Evolutionary conservation across 2,113 vertebrate genomes (phyloP), one percentile per base, ranked within the genome.

Genomic region (Strix uralensis): DNA sequence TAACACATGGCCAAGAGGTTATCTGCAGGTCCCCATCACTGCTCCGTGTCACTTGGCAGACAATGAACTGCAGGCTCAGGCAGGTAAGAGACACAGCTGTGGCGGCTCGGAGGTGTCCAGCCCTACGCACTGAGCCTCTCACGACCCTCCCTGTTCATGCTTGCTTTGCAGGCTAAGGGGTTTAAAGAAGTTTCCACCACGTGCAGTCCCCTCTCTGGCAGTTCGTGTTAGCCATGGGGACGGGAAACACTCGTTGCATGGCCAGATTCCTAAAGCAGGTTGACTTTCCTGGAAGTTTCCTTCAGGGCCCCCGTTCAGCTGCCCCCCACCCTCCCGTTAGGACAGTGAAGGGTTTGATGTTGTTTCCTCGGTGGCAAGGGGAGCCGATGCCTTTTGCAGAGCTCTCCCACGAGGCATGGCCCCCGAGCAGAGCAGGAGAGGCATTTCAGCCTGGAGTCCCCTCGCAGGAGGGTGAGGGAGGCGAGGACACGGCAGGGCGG

Each of bases 331-430:
- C 51, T 79, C 78, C 32, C 2, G 1, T 10, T 19, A 9, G 1
- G 5, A 9, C 71, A 44, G 57, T 0, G 0, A 59, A 25, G n/a
- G 36, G 62, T 5, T 32, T 4, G 5, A 18, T 2, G 3, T 2
- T 1, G 22, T 34, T 71, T 7, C 34, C 51, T 22, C 0, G 0
- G 57, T 70, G 63, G 23, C 20, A 0, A n/a, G 42, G 16, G 78
- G n/a, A 89, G 69, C 46, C 0, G 0, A 32, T 29, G 40, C 32
- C 66, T 32, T 27, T 61, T 5, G 47, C 62, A 47, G 36, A 63
- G 26, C 70, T 52, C 36, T 80, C 23, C 38, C 18, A 7, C 30
- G 51, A 38, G 16, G 22, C 49, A 30, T 0, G 0, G 65, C 32
- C 42, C 13, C 1, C 2, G 51, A 9, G 14, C 55, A 29, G 26